Conservation (phyloP, 1,140 invertebrate species). For the Brachionus sp. region DNA sequence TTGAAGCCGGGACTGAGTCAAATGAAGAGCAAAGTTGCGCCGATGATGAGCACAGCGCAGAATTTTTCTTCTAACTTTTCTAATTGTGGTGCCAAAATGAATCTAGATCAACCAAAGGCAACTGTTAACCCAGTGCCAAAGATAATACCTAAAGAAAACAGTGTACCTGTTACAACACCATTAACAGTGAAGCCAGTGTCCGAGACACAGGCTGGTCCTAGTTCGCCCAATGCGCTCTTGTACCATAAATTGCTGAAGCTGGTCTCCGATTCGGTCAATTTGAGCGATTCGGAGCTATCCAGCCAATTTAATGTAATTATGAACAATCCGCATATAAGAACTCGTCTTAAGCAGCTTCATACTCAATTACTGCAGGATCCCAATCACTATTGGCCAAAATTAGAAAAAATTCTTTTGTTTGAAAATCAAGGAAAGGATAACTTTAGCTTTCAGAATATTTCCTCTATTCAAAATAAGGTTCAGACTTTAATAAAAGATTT, state of each 20-base stretch:
- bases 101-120: not conserved
- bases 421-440: constrained; percentile 8
- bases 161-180: not conserved
- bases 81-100: not conserved
- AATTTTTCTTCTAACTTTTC: not conserved
- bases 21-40: not conserved
- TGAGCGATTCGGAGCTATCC: not conserved
- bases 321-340: constrained; percentile 12
- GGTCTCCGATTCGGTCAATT: not conserved
- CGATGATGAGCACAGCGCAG: not conserved
- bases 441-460: not conserved
- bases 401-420: constrained; percentile 9
- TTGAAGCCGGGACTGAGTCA: not conserved
- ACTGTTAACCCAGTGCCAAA: constrained; percentile 9
- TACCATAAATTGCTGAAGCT: constrained; percentile 31
- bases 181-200: not conserved
- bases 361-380: constrained; percentile 37
- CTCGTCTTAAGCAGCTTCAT: constrained; percentile 28
- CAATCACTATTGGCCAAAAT: constrained; percentile 25
- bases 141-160: not conserved
- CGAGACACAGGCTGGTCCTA: not conserved
- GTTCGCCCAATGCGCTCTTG: constrained; percentile 12
- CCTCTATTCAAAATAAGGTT: not conserved
- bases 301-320: not conserved
- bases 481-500: not conserved